Base-by-base conservation (phyloP, 2,797 vertebrate genomes). In the Sphenopsis melanotis region DNA sequence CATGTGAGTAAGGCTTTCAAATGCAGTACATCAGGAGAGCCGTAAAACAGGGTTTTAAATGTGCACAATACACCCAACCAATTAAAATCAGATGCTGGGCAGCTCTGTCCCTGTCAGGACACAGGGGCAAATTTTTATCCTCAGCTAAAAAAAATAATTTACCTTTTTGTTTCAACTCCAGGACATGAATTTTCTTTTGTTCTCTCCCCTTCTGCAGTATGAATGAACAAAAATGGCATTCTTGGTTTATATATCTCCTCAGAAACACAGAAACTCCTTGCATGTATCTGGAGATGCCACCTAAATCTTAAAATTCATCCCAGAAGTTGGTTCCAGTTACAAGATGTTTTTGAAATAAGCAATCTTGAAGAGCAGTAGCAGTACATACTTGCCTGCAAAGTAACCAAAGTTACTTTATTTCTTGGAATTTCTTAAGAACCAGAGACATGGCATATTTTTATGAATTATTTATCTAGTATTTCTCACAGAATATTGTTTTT, bases 51-150 rank as follows among this genome's bases (percentile, higher is more conserved):
- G 50, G 41, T 30, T 95, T 89, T 87, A 83, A 93, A 83, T 30
- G 47, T 22, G 53, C 57, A 49, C 46, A 75, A 64, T 23, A 42
- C 50, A 83, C 65, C 69, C 17, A 65, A 26, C 75, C 95, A 95
- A 95, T 96, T 93, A 88, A 91, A 93, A 78, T 72, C 88, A 91
- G 71, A 60, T 12, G 34, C 18, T 76, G 34, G 32, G n/a, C 23
- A 89, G 57, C 39, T 83, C 78, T 78, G 0, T 36, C n/a, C 89
- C 44, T 64, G 18, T 34, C 41, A 89, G 34, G 47, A 90, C 34
- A 64, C 19, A 61, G 32, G 86, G 64, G 8, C 34, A 85, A 95
- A 93, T 34, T 64, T 57, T 72, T 72, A 69, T 13, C 29, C n/a
- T 64, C 23, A 71, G 71, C 24, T 65, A 37, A 66, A 75, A 74